These are phyloP conservation scores for Siphamia tubifer DNA, from an alignment of 2,113 vertebrate species.

Conservation along the genomic window DNA sequence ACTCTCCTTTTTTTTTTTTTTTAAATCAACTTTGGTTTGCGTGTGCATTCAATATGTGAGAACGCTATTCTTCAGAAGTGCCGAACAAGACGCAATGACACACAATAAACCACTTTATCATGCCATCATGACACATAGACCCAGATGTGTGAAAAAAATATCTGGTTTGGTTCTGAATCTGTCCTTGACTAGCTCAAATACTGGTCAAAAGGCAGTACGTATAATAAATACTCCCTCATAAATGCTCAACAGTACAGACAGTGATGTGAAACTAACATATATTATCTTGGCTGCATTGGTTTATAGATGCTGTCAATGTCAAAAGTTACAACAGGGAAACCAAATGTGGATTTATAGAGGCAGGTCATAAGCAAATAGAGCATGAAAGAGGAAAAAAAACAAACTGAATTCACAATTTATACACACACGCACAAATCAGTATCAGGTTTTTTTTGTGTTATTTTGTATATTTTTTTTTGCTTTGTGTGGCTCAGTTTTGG, in stretches of 20 bases:
- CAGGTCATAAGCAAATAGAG: too few relatives aligned
- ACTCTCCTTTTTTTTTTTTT: background rate
- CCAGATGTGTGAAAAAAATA: background rate
- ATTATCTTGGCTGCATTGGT: too few relatives aligned
- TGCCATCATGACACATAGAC: constrained; percentile 4
- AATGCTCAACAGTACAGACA: too few relatives aligned
- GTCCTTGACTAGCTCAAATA: background rate
- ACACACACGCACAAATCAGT: too few relatives aligned
- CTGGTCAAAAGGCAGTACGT: background rate
- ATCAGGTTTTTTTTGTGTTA: too few relatives aligned
- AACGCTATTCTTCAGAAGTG: background rate
- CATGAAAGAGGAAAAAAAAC: too few relatives aligned
- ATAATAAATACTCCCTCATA: background rate
- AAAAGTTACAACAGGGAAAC: background rate
- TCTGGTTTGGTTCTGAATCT: background rate
- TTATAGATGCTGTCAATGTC: background rate
- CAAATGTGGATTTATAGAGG: background rate
- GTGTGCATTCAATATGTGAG: constrained; percentile 11
- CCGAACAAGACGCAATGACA: constrained; percentile 8
- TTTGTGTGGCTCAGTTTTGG: background rate
- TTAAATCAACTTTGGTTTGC: constrained; percentile 36
- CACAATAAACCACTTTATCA: constrained; percentile 25
- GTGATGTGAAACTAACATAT: too few relatives aligned
- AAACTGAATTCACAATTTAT: too few relatives aligned
- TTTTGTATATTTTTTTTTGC: too few relatives aligned